Evolutionary conservation across 2,113 vertebrate species (phyloP), one percentile per base, ranked within the genome.

Genomic region (Noturus placidus): DNA sequence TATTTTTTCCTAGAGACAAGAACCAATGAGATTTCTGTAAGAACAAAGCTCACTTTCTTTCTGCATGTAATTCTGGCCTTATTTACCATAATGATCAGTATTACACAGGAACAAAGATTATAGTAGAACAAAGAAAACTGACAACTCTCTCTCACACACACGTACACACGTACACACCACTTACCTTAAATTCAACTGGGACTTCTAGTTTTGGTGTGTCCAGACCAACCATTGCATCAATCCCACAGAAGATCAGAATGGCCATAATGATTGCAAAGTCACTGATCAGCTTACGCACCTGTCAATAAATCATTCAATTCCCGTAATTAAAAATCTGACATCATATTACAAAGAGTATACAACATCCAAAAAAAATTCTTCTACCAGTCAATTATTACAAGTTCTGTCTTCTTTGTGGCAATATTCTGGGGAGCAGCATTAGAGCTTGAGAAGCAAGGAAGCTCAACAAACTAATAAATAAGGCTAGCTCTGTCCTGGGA

Each of bases 181-280:
- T 10, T 94, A 99, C 98, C 97, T 99, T 99, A 94, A 99, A 99
- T 95, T 99, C 97, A 69, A 96, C 98, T 94, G 98, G 98, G 95
- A 99, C 98, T 76, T 99, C 95, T 72, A 99, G 94, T 93, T 99
- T 99, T 0, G 98, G 98, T 90, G 98, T 99, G 88, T 97, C 96
- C 90, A 99, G 98, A 72, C 97, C 98, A 27, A 99, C 95, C 20
- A 99, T 93, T 54, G 97, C 98, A 89, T 99, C 98, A 89, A 99
- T 95, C 74, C 97, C 96, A 85, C 97, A 98, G 95, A 99, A 99
- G 85, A 99, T 95, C 46, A 99, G 87, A 87, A 99, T 99, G 91
- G 98, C 95, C 93, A 99, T 88, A 93, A 99, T 97, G 93, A 99
- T 99, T 76, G 98, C 97, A 91, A 99, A 99, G 92, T 99, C 98